Evolutionary conservation across 2,888 invertebrate species (phyloP), one percentile per base, ranked within the genome.

Genomic region (Apoda limacodes): DNA sequence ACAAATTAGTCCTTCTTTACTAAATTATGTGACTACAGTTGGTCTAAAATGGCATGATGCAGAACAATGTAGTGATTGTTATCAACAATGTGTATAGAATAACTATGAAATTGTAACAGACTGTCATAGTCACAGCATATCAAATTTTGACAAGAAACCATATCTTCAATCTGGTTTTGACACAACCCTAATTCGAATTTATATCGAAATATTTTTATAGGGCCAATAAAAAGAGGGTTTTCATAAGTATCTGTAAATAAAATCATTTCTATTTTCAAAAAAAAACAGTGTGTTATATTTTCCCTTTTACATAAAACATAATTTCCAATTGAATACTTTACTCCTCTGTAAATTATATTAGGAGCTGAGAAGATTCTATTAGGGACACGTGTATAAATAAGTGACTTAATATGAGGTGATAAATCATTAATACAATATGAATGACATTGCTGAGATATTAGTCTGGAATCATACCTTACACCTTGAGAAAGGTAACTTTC

Each of bases 401-500:
- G 7, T 17, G 17, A 17, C 17, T 7, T 17, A 6, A 17, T 7
- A 7, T 7, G 5, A 6, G 17, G 17, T 17, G 17, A 7, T 17
- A 17, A 7, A 17, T 17, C 17, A 17, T 17, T 17, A 7, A 17
- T 17, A 17, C 7, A 5, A 7, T 7, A 17, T 7, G 5, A 6
- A 6, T 17, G 5, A 17, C 5, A 6, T 6, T 17, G 7, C 7
- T 17, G 5, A 17, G 17, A 17, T 6, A 7, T 17, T 17, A 17
- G 7, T 17, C 7, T 17, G 9, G 11, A 4, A 23, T 23, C 23
- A 23, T 23, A 23, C n/a, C 23, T 10, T 11, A 23, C 12, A 23
- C 23, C 23, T 12, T 23, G 23, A 11, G 23, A 23, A 23, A 23
- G 23, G 23, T 23, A 23, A 23, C 23, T 3, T 23, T 23, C 23